These are phyloP conservation scores for Iphiclides podalirius DNA, from an alignment of 2,888 invertebrate genomes.

Conservation along the genomic window DNA sequence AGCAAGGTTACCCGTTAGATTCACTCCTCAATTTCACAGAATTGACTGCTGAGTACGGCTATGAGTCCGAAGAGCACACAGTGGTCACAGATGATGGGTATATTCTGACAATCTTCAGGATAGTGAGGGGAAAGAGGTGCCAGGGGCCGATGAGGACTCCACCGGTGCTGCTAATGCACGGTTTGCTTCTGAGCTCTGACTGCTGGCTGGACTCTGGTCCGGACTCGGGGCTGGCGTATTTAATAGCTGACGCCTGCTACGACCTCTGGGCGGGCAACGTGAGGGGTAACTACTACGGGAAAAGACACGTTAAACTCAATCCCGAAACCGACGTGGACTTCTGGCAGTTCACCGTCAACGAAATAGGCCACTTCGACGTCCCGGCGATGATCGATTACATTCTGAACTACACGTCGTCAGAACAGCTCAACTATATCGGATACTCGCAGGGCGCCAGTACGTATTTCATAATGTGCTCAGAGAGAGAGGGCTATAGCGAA, in stretches of 20 bases:
- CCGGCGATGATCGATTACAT: constrained; percentile 80
- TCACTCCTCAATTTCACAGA: constrained; percentile 44
- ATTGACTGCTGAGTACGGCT: constrained; percentile 42
- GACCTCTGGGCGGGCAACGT: constrained; percentile 51
- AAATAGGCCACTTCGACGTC: constrained; percentile 82
- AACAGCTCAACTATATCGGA: constrained; percentile 82
- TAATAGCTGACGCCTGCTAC: constrained; percentile 39
- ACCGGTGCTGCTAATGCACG: constrained; percentile 60
- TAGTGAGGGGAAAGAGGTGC: constrained; percentile 22
- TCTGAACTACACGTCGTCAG: constrained; percentile 59
- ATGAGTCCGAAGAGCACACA: constrained; percentile 46
- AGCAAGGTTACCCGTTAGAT: not conserved
- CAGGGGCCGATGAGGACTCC: constrained; percentile 32
- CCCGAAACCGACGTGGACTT: constrained; percentile 59
- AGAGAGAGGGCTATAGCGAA: constrained; percentile 70
- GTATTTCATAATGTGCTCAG: constrained; percentile 79
- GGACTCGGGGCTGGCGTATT: constrained; percentile 38
- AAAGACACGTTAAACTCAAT: constrained; percentile 69
- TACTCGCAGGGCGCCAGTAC: constrained; percentile 84
- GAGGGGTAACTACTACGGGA: constrained; percentile 70
- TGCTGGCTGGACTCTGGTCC: constrained; percentile 58
- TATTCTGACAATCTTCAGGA: constrained; percentile 41
- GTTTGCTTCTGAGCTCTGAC: constrained; percentile 54
- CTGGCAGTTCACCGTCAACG: constrained; percentile 83
- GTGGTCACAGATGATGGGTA: constrained; percentile 58